These are phyloP conservation scores for Teleogryllus occipitalis DNA, from an alignment of 1,140 invertebrate species.

Conservation along the genomic window DNA sequence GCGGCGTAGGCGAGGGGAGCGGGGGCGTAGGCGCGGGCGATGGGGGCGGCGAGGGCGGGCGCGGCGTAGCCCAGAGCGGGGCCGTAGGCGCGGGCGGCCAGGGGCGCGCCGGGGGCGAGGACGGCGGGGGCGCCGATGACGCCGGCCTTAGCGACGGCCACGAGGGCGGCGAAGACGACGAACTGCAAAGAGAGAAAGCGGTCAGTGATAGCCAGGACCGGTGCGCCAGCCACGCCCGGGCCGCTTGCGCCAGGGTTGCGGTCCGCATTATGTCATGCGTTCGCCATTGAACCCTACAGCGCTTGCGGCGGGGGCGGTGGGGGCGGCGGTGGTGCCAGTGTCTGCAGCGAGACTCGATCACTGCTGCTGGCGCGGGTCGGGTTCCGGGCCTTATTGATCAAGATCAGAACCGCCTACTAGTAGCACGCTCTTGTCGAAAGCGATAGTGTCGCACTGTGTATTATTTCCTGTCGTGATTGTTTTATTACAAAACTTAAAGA, in stretches of 20 bases:
- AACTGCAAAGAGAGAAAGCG: conserved; percentile 33
- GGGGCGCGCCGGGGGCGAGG: conserved; percentile 21
- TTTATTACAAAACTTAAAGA: no score
- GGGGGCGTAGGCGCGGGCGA: conserved; percentile 14
- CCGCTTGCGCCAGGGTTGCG: neutral
- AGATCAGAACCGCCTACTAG: no score
- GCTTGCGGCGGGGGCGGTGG: neutral
- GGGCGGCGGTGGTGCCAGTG: neutral
- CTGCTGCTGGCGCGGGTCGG: no score
- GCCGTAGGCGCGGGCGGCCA: conserved; percentile 16
- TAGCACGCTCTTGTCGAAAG: no score
- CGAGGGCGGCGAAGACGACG: conserved; percentile 35
- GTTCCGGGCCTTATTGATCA: no score
- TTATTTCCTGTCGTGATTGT: no score
- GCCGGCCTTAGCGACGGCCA: conserved; percentile 31
- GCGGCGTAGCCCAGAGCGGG: neutral
- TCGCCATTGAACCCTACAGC: conserved; percentile 9
- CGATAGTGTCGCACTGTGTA: no score
- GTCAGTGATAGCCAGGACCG: neutral
- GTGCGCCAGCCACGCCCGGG: neutral
- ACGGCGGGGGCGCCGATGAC: conserved; percentile 21
- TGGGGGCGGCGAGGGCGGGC: conserved; percentile 2
- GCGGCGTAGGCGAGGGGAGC: conserved; percentile 9
- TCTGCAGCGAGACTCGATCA: neutral
- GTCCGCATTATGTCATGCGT: neutral